Base-by-base conservation (phyloP, 2,888 invertebrate genomes). In the Drosophila formosana region DNA sequence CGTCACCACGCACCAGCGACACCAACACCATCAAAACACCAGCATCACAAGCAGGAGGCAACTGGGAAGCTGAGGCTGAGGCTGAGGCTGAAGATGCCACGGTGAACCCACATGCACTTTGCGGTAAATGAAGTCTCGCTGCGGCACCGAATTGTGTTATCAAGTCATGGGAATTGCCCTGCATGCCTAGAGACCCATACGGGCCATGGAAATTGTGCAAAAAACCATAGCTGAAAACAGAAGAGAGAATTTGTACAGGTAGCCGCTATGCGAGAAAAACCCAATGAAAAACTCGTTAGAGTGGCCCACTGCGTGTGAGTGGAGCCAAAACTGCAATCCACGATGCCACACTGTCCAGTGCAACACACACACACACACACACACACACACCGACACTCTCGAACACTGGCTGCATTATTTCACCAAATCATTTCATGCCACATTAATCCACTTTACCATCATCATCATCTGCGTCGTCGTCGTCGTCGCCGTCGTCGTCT, bases 91-190 rank as follows among this genome's bases (percentile, higher is more conserved):
- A 69, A 69, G 81, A 76, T 81, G 76, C 82, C 81, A 75, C 56
- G 75, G 67, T 88, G 82, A 85, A 77, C 83, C 88, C 88, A 88
- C 82, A 83, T 83, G 83, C 83, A 88, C 86, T 83, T 83, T 83
- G 83, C 83, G 88, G 83, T 83, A 83, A 83, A 85, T 78, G 75
- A 78, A 82, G 84, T 75, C 78, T 72, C 50, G 41, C 62, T 55
- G 55, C 66, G 62, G 63, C 75, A 69, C 68, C 83, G 88, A 85
- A 86, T 83, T 86, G 81, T 88, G 89, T 88, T 87, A 84, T 87
- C 89, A 87, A 89, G 72, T 63, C 86, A 82, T 86, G 86, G 89
- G 86, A 86, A 86, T 75, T 87, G 86, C 86, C 89, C 86, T 81
- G 82, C 75, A 75, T 80, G 81, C 78, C 69, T 49, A 74, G 23